Evolutionary conservation across 1,140 invertebrate species (phyloP).

Genomic region (Probaryconus sp.): DNA sequence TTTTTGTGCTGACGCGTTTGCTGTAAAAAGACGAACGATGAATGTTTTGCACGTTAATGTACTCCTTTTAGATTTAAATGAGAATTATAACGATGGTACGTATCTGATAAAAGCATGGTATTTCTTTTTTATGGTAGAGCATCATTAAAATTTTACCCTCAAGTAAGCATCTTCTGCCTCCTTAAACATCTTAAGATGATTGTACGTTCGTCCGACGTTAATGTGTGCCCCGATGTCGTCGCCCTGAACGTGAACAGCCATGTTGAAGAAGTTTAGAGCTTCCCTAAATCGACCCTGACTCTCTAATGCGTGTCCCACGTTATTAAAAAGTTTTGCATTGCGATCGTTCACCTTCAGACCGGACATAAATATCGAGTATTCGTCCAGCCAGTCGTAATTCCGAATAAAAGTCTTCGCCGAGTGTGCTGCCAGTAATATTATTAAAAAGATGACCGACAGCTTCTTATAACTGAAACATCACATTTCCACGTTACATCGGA

Average conservation of each 20-base stretch:
- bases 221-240: constrained; percentile 98
- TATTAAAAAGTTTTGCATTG: constrained; percentile 98
- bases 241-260: constrained; percentile 94
- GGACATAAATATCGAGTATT: constrained; percentile 95
- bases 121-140: constrained; percentile 6
- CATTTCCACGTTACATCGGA: neutral
- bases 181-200: constrained; percentile 92
- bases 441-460: constrained; percentile 81
- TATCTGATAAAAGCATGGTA: constrained; percentile 4
- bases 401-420: constrained; percentile 89
- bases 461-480: constrained; percentile 77
- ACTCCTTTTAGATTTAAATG: no score
- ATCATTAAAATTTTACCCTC: constrained; percentile 78
- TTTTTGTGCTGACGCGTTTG: no score
- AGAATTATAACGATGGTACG: no score
- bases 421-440: constrained; percentile 86
- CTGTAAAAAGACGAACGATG: no score
- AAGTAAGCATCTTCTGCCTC: constrained; percentile 96
- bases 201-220: constrained; percentile 96
- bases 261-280: constrained; percentile 94
- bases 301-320: constrained; percentile 96
- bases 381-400: constrained; percentile 95
- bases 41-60: no score
- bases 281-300: constrained; percentile 89
- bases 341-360: constrained; percentile 92